Percentiles rank a stretch among this genome's conserved stretches.
phyloP scores from a whole-genome alignment of 2,113 vertebrate genomes.

The Collichthys lucidus region DNA sequence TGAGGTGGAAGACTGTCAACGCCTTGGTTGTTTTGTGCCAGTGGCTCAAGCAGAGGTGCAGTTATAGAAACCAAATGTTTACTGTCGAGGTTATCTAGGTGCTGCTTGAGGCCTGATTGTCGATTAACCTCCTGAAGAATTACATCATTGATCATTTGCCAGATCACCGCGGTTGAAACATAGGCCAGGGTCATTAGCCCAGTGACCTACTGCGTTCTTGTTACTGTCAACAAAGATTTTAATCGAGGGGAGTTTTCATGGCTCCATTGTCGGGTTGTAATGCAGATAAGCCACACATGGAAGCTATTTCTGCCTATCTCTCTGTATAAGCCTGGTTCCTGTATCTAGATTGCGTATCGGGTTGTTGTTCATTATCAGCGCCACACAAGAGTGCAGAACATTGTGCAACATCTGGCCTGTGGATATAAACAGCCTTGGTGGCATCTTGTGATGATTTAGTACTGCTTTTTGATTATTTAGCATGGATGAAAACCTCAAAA shows the following conservation, averaged over 20 bases:
- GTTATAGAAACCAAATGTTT: conserved; percentile 38
- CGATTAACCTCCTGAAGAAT: conserved; percentile 17
- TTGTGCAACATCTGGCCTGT: conserved; percentile 18
- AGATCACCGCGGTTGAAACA: conserved; percentile 26
- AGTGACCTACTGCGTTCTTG: conserved; percentile 38
- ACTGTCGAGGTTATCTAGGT: conserved; percentile 16
- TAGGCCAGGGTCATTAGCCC: conserved; percentile 19
- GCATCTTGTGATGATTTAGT: neutral
- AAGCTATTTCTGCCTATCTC: conserved; percentile 51
- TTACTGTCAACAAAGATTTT: conserved; percentile 47
- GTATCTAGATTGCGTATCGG: conserved; percentile 19
- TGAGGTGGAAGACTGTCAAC: conserved; percentile 59
- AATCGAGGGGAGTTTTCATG: conserved; percentile 29
- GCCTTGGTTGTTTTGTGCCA: conserved; percentile 39
- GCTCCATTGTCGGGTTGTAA: conserved; percentile 44
- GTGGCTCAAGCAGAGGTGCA: conserved; percentile 21
- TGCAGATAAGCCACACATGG: conserved; percentile 65
- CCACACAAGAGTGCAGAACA: conserved; percentile 32
- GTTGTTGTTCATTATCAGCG: conserved; percentile 29
- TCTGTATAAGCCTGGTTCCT: conserved; percentile 14
- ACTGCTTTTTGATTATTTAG: conserved; percentile 8
- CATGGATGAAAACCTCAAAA: conserved; percentile 2
- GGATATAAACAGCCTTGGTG: conserved; percentile 2
- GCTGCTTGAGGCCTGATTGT: conserved; percentile 10
- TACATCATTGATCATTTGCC: conserved; percentile 15